Percentiles rank a stretch among this genome's conserved stretches.
Conservation (phyloP, 1,140 invertebrate genomes). For the Choristoneura fumiferana region DNA sequence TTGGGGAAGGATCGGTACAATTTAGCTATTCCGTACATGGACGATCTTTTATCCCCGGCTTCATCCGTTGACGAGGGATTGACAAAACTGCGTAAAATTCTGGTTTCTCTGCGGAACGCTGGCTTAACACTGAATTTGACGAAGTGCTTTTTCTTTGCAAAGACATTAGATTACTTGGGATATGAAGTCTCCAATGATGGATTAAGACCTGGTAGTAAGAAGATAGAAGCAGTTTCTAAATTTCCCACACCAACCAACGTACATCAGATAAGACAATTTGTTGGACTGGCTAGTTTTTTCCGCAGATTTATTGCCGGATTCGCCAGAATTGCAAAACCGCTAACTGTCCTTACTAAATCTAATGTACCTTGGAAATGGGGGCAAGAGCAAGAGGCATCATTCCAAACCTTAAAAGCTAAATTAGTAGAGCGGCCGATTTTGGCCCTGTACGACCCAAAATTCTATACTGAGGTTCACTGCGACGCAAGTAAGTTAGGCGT, state of each 20-base stretch:
- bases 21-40: too few species aligned
- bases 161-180: neutral
- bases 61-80: slow-evolving; percentile 3
- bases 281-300: slow-evolving; percentile 13
- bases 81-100: neutral
- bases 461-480: slow-evolving; percentile 35
- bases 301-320: neutral
- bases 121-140: neutral
- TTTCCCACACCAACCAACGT: slow-evolving; percentile 10
- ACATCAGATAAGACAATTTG: slow-evolving; percentile 3
- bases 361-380: neutral
- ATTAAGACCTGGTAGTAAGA: slow-evolving; percentile 2
- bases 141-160: slow-evolving; percentile 3
- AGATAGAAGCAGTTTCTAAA: slow-evolving; percentile 3
- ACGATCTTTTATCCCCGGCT: neutral
- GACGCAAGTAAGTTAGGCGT: slow-evolving; percentile 34
- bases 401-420: neutral
- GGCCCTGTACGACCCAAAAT: slow-evolving; percentile 21
- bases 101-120: neutral
- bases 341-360: slow-evolving; percentile 21
- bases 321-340: slow-evolving; percentile 31
- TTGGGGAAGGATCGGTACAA: too few species aligned
- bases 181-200: neutral
- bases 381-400: neutral
- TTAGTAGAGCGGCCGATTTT: slow-evolving; percentile 2